Evolutionary conservation across 23 tunicate genomes (phyloP).

Genomic region (Phallusia fumigata): DNA sequence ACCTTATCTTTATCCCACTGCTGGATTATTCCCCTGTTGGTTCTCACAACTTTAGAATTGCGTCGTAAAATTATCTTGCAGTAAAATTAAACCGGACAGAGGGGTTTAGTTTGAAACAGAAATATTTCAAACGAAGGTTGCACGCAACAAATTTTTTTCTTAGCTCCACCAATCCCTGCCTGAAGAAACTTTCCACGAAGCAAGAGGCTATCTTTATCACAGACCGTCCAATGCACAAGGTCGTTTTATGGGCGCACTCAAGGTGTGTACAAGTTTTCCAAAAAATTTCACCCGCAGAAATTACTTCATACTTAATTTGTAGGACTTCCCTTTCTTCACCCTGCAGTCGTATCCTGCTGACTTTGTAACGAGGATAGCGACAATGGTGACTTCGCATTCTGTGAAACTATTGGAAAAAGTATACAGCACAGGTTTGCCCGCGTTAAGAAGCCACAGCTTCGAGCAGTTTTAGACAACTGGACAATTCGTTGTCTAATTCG

Average conservation of each 20-base stretch:
- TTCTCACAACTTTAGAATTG: too few relatives aligned
- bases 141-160: background rate
- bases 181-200: slow-evolving; percentile 7
- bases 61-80: too few relatives aligned
- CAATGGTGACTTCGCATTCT: slow-evolving; percentile 61
- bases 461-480: too few relatives aligned
- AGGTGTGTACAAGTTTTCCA: background rate
- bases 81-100: too few relatives aligned
- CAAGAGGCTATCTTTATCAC: background rate
- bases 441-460: too few relatives aligned
- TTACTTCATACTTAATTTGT: background rate
- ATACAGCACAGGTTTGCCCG: slow-evolving; percentile 58
- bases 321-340: slow-evolving; percentile 81
- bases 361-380: slow-evolving; percentile 32
- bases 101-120: too few relatives aligned
- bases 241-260: background rate
- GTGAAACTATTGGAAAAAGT: slow-evolving; percentile 86
- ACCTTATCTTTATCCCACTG: too few relatives aligned
- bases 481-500: too few relatives aligned
- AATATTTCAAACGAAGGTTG: too few relatives aligned
- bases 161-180: slow-evolving; percentile 14
- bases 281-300: too few relatives aligned
- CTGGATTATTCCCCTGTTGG: too few relatives aligned
- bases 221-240: background rate
- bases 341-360: slow-evolving; percentile 44